Evolutionary conservation across 2,113 vertebrate genomes (phyloP).

Genomic region (Plotosus lineatus): DNA sequence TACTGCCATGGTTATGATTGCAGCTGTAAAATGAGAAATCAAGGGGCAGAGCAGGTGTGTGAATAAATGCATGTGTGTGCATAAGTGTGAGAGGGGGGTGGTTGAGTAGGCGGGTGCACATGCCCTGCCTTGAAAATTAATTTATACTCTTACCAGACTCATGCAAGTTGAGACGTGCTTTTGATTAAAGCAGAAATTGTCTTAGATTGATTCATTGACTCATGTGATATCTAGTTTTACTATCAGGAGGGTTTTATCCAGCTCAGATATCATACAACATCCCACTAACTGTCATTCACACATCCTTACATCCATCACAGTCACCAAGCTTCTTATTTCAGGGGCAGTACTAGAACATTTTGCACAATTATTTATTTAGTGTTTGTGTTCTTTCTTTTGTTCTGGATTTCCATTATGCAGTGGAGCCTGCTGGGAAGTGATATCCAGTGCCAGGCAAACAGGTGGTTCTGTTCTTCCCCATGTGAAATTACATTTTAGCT

Average conservation of each 20-base stretch:
- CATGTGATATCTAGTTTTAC: slow-evolving; percentile 44
- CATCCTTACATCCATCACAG: slow-evolving; percentile 38
- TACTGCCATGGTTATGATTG: slow-evolving; percentile 67
- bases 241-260: slow-evolving; percentile 20
- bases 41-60: slow-evolving; percentile 63
- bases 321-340: background rate
- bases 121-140: slow-evolving; percentile 36
- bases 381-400: background rate
- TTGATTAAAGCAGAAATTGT: slow-evolving; percentile 55
- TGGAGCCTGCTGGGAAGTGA: slow-evolving; percentile 17
- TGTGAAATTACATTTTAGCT: slow-evolving; percentile 44
- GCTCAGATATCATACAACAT: slow-evolving; percentile 49
- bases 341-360: background rate
- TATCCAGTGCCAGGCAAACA: slow-evolving; percentile 43
- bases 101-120: slow-evolving; percentile 30
- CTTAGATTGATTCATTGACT: slow-evolving; percentile 43
- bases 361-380: background rate
- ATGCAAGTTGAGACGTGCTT: slow-evolving; percentile 40
- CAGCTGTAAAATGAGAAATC: slow-evolving; percentile 60
- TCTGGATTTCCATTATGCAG: slow-evolving; percentile 23
- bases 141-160: slow-evolving; percentile 26
- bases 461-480: slow-evolving; percentile 42
- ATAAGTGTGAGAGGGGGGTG: slow-evolving; percentile 34
- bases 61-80: slow-evolving; percentile 50
- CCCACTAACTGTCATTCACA: slow-evolving; percentile 20